Evolutionary conservation across 2,797 vertebrate species (phyloP).

Genomic region (Peromyscus nudipes): DNA sequence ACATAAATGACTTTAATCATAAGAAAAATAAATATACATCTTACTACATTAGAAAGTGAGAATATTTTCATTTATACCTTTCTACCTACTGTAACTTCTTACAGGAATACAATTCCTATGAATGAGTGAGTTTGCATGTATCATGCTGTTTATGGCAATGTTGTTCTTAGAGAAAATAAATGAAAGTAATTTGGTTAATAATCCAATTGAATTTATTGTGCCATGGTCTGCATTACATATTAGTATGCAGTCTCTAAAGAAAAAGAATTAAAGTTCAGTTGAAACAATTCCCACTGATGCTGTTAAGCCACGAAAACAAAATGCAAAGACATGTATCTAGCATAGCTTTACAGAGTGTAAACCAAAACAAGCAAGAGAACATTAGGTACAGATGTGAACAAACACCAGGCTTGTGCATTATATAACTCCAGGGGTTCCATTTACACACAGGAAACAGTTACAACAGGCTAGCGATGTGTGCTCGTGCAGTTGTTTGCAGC

Average conservation of each 20-base stretch:
- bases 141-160: neutral
- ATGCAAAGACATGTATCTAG: neutral
- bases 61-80: neutral
- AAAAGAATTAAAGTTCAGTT: constrained; percentile 33
- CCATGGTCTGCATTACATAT: neutral
- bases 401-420: neutral
- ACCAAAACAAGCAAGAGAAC: neutral
- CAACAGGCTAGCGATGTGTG: neutral
- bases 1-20: neutral
- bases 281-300: neutral
- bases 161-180: neutral
- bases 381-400: neutral
- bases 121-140: neutral
- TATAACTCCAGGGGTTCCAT: neutral
- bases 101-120: neutral
- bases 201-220: neutral
- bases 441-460: neutral
- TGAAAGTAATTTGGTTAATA: neutral
- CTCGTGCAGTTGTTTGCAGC: neutral
- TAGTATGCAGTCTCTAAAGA: neutral
- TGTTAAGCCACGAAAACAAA: neutral
- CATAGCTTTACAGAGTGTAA: neutral
- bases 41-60: neutral
- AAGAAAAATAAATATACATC: neutral
- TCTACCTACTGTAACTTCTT: neutral